Percentiles rank a stretch among this genome's conserved stretches.
phyloP scores from a whole-genome alignment of 2,113 vertebrate genomes.

The Ammodytes marinus region DNA sequence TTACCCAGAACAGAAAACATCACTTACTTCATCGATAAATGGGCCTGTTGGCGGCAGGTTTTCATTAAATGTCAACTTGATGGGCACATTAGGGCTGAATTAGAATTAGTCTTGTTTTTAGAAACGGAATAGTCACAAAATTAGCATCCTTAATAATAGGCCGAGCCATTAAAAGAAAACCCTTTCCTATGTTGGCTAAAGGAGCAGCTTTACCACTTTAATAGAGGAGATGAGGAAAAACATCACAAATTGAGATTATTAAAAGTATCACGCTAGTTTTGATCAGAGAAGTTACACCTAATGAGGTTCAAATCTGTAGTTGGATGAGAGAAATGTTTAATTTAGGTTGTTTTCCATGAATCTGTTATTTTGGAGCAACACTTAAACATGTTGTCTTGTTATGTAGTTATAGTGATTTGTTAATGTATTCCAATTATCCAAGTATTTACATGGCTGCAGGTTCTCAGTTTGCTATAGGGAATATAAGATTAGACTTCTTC shows the following conservation, averaged over 20 bases:
- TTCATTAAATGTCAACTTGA: conserved; percentile 38
- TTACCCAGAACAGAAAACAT: conserved; percentile 55
- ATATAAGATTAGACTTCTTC: background rate
- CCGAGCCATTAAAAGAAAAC: conserved; percentile 27
- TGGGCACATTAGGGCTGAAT: conserved; percentile 47
- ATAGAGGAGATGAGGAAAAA: conserved; percentile 9
- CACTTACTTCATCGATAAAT: conserved; percentile 64
- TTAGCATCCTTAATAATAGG: conserved; percentile 36
- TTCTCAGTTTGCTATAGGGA: conserved; percentile 8
- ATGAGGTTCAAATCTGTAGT: background rate
- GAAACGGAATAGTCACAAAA: conserved; percentile 35
- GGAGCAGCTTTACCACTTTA: conserved; percentile 2
- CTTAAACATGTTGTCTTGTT: background rate
- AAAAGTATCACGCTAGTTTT: background rate
- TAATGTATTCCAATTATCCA: background rate
- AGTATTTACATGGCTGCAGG: background rate
- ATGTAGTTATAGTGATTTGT: background rate
- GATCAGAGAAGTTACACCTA: background rate
- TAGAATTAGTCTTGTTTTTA: conserved; percentile 42
- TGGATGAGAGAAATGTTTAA: background rate
- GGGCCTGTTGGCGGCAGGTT: conserved; percentile 35
- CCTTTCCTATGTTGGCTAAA: conserved; percentile 25
- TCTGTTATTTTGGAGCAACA: background rate
- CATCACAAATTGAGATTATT: background rate
- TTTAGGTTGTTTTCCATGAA: background rate